Evolutionary conservation across 2,888 invertebrate species (phyloP).

Genomic region (Ceriagrion tenellum): DNA sequence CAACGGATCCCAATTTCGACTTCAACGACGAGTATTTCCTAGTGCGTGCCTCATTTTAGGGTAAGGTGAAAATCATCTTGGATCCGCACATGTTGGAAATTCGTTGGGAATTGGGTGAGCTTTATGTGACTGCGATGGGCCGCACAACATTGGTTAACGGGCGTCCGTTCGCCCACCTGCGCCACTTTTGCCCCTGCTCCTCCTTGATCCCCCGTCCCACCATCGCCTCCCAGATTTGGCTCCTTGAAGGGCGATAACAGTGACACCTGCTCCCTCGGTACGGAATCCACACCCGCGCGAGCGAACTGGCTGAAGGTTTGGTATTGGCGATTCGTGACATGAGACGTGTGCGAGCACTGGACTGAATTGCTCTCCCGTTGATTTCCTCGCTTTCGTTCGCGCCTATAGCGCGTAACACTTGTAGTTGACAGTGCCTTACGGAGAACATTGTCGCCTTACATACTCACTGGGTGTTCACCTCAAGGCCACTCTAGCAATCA

Average conservation of each 20-base stretch:
- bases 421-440: no score
- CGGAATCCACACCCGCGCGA: conserved; percentile 30
- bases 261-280: conserved; percentile 35
- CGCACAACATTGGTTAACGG: neutral
- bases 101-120: neutral
- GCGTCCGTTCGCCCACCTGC: neutral
- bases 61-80: no score
- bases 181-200: neutral
- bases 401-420: neutral
- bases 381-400: neutral
- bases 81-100: neutral
- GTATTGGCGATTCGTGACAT: neutral
- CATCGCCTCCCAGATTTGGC: conserved; percentile 5
- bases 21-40: no score
- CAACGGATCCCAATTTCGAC: no score
- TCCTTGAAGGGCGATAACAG: conserved; percentile 37
- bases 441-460: no score
- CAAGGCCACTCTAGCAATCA: no score
- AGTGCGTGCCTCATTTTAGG: no score
- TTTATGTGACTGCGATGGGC: neutral
- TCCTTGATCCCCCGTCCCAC: neutral
- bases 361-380: neutral
- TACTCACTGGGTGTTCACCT: no score
- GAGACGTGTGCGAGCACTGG: neutral
- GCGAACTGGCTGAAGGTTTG: neutral